Base-by-base conservation (phyloP, 1,140 invertebrate species). In the Ptiloglossa arizonensis region DNA sequence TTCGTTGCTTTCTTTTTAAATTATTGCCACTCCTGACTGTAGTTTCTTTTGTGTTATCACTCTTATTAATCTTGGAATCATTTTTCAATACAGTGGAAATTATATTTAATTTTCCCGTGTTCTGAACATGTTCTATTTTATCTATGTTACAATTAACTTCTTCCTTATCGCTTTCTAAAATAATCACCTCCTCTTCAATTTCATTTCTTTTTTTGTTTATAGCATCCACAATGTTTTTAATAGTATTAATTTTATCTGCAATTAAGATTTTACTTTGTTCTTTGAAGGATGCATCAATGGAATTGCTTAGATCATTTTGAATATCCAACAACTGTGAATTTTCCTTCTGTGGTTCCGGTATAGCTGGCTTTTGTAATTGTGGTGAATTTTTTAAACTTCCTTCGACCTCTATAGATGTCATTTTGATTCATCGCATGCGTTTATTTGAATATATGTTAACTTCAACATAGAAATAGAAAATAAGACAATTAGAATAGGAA, bases 1-100 rank as follows among this genome's bases (percentile, higher is more conserved):
- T 81, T 74, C 80, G 87, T 8, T 82, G 73, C 50, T 88, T 89
- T 59, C 86, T 81, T 64, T 83, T 88, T 17, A 69, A 56, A 62
- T 71, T 50, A 72, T 56, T 41, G 48, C 35, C 68, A 46, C 24
- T 52, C 56, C 67, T 83, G 27, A 13, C 5, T 15, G 17, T 79
- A 71, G 15, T 11, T 24, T 76, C 67, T 35, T 74, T 70, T 22
- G 1, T 19, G 56, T 35, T 54, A 19, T 72, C 68, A 29, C n/a
- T 64, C 46, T 70, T 76, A 35, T 9, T 24, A 41, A 52, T 74
- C n/a, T 70, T 72, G 22, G 13, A 27, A 44, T 83, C 66, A 63
- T 72, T 57, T 15, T 38, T 13, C 27, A 29, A 22, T 27, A 4
- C 46, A 50, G 69, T 19, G 19, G 54, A 27, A 41, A 46, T 32